Evolutionary conservation across 2,113 vertebrate genomes (phyloP).

Genomic region (Leptobrachium leishanense): DNA sequence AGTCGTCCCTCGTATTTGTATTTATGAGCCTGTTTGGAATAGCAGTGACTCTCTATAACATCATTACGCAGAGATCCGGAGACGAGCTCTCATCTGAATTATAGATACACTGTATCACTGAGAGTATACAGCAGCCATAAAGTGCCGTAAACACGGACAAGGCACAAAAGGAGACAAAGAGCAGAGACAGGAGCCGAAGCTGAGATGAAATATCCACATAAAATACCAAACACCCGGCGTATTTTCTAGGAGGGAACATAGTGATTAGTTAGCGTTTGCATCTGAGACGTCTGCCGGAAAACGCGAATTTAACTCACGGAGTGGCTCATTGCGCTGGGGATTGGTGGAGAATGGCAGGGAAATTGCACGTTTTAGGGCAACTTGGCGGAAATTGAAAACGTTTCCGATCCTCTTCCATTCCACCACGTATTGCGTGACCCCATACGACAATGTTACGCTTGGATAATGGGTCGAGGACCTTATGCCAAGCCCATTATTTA

Average conservation of each 20-base stretch:
- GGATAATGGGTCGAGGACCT: too few relatives aligned
- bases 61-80: conserved; percentile 44
- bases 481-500: too few relatives aligned
- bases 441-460: too few relatives aligned
- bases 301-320: too few relatives aligned
- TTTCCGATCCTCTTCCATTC: too few relatives aligned
- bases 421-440: too few relatives aligned
- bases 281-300: background rate
- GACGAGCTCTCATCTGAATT: conserved; percentile 50
- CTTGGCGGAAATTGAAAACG: too few relatives aligned
- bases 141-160: conserved; percentile 40
- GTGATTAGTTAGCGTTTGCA: background rate
- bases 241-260: background rate
- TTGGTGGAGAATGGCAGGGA: too few relatives aligned
- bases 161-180: conserved; percentile 39
- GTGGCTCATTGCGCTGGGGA: too few relatives aligned
- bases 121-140: conserved; percentile 44
- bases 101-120: conserved; percentile 50
- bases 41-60: conserved; percentile 32
- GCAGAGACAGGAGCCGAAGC: background rate
- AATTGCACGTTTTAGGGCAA: too few relatives aligned
- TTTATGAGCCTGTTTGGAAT: conserved; percentile 23
- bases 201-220: background rate
- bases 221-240: background rate
- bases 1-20: conserved; percentile 7